A percentile compares a stretch with the other conserved stretches of the same genome.
phyloP scores from a whole-genome alignment of 2,797 vertebrate genomes.

The Cheirogaleus major region DNA sequence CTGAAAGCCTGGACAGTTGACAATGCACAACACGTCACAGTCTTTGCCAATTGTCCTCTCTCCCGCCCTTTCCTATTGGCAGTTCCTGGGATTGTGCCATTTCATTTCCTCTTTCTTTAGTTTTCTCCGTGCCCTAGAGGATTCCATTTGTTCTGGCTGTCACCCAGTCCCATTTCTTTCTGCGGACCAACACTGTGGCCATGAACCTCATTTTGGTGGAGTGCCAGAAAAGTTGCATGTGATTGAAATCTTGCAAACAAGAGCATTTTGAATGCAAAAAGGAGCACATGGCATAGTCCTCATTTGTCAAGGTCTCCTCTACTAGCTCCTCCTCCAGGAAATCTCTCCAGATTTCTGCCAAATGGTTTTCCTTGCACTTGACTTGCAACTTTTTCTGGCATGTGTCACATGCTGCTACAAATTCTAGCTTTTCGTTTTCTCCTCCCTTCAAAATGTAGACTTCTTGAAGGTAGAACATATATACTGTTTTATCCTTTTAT shows the following conservation, averaged over 20 bases:
- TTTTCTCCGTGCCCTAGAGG: constrained; percentile 41
- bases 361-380: neutral
- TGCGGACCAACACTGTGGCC: neutral
- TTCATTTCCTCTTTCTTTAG: constrained; percentile 48
- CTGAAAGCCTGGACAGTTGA: constrained; percentile 45
- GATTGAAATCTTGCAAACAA: neutral
- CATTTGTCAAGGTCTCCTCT: neutral
- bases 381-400: neutral
- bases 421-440: neutral
- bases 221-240: neutral
- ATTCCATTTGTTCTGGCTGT: constrained; percentile 63
- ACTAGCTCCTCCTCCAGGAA: neutral
- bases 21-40: neutral
- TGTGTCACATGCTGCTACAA: neutral
- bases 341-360: neutral
- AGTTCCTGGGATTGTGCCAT: neutral
- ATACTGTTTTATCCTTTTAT: neutral
- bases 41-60: constrained; percentile 31
- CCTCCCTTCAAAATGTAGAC: neutral
- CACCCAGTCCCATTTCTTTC: constrained; percentile 40
- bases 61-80: neutral
- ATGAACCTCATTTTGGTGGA: neutral
- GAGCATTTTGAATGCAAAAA: neutral
- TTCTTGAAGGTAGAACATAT: neutral
- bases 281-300: neutral